Evolutionary conservation across 2,113 vertebrate species (phyloP).

Genomic region (Loxodonta africana): DNA sequence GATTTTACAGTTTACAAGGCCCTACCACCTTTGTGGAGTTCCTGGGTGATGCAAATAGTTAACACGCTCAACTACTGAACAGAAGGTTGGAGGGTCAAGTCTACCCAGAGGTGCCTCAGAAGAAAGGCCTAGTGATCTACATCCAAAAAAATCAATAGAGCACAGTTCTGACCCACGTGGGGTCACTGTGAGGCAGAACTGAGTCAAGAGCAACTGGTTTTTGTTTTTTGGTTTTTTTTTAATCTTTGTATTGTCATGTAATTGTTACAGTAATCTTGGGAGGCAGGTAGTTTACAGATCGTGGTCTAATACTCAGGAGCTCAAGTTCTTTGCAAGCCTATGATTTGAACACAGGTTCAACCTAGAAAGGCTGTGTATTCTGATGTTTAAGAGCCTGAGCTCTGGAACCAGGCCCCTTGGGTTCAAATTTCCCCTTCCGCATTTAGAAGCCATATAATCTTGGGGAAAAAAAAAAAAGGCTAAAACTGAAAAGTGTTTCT

Average conservation of each 20-base stretch:
- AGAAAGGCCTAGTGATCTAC: background rate
- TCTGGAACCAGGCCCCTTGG: background rate
- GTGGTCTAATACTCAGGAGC: background rate
- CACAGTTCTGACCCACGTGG: background rate
- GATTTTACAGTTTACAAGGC: background rate
- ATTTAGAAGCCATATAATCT: constrained; percentile 15
- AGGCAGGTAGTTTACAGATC: constrained; percentile 20
- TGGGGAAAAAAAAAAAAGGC: background rate
- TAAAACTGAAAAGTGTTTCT: constrained; percentile 30
- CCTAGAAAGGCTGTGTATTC: constrained; percentile 18
- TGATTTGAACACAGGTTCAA: background rate
- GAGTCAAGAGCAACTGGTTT: background rate
- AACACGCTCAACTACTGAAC: background rate
- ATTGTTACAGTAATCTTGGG: background rate
- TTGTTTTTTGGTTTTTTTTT: background rate
- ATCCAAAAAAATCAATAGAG: background rate
- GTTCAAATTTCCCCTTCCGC: constrained; percentile 1
- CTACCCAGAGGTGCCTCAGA: background rate
- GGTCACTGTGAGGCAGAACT: background rate
- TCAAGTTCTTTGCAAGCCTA: constrained; percentile 51
- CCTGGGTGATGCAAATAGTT: background rate
- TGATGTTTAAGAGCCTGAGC: background rate
- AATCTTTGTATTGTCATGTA: constrained; percentile 20
- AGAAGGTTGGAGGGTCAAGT: background rate
- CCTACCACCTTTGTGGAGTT: background rate